Evolutionary conservation across 1,140 invertebrate genomes (phyloP).

Genomic region (Heliothis subflexa): DNA sequence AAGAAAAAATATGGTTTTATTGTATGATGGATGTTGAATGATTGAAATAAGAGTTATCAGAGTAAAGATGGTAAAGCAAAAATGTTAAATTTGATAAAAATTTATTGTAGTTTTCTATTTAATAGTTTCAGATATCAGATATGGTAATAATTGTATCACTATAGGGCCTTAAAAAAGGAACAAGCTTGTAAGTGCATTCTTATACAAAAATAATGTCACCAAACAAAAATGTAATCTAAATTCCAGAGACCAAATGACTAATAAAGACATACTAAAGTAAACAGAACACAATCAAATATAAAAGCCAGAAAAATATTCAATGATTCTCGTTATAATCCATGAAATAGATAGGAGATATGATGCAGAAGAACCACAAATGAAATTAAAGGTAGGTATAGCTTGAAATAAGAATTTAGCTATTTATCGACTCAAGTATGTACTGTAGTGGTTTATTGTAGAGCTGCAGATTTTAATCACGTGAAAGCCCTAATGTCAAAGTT

Average conservation of each 20-base stretch:
- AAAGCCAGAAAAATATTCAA: constrained; percentile 45
- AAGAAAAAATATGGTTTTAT: neutral
- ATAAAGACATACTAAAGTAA: constrained; percentile 45
- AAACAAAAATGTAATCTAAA: constrained; percentile 42
- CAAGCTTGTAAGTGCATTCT: neutral
- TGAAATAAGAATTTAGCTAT: neutral
- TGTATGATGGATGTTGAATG: neutral
- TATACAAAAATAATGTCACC: neutral
- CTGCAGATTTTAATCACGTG: too few species aligned
- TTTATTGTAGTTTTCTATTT: too few species aligned
- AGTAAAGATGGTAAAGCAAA: neutral
- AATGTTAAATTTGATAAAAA: too few species aligned
- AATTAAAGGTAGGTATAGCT: neutral
- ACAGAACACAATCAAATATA: constrained; percentile 36
- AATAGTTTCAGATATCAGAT: too few species aligned
- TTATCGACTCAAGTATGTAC: too few species aligned
- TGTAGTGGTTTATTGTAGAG: too few species aligned
- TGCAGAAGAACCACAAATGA: neutral
- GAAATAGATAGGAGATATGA: too few species aligned
- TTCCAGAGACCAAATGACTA: constrained; percentile 33
- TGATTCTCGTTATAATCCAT: constrained; percentile 38
- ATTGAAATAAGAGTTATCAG: neutral
- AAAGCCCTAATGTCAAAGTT: too few species aligned
- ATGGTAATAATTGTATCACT: too few species aligned
- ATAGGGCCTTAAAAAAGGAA: neutral